Evolutionary conservation across 2,888 invertebrate species (phyloP), one percentile per base, ranked within the genome.

Genomic region (Colostygia pectinataria): DNA sequence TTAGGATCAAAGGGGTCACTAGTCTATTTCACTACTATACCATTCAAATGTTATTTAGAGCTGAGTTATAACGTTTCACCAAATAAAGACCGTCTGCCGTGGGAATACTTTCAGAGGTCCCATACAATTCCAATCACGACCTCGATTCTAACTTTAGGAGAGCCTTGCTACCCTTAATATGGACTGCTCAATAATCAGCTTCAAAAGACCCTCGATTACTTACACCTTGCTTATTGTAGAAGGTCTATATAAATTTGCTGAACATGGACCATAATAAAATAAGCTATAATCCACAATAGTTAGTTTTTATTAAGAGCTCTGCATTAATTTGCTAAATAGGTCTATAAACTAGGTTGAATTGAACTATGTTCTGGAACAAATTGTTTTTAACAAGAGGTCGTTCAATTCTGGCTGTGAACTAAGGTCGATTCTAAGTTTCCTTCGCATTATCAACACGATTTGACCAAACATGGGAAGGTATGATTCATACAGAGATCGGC

Each of bases 121-220:
- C 53, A 57, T 61, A 61, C 57, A 53, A 62, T 61, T 62, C 55
- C 20, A 38, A 55, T 46, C 47, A 57, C 61, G 63, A 53, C 61
- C 59, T 61, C 57, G 58, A 56, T 62, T 52, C 64, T 47, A 54
- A 54, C 51, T 43, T 59, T 57, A 59, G 61, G 66, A 63, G 6
- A 38, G 9, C 80, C 82, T 81, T 74, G 76, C 67, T 53, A 61
- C 72, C 75, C 80, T 75, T 63, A 64, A 77, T 80, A 78, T 64
- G 77, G 79, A 60, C 18, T 23, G 25, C 23, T 18, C 24, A 14
- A 14, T 8, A 14, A 34, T 46, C 42, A 38, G 15, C 20, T 10
- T 34, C 13, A 42, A 59, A 47, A 57, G 63, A 63, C 53, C 67
- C 14, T 5, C 18, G 31, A 9, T 10, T 4, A 23, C 24, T 15